Evolutionary conservation across 2,888 invertebrate genomes (phyloP), one percentile per base, ranked within the genome.

Genomic region (Platycheirus albimanus): DNA sequence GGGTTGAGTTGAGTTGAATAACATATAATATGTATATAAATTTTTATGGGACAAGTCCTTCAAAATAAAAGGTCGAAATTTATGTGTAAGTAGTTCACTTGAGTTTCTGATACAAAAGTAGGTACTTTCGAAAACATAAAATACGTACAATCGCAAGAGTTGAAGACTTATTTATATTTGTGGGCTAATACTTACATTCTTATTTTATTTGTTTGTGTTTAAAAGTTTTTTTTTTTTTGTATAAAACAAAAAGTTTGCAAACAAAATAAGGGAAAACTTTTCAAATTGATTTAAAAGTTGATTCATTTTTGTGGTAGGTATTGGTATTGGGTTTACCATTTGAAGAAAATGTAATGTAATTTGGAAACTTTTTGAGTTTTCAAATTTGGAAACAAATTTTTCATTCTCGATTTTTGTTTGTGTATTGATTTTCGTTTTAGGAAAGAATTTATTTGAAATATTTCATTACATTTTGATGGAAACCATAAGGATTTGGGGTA

Each of bases 271-370:
- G 28, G 28, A 15, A 52, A 74, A 75, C 56, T 80, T 80, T 70
- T 69, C 20, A 75, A 80, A 64, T 80, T 75, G 69, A 75, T 75
- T 70, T 49, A 20, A 28, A 70, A 56, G 63, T 75, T 75, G 20
- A 58, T 58, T 75, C 33, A 70, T 74, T 78, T 74, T 30, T 8
- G 33, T 45, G 51, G 52, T 67, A 24, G n/a, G n/a, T n/a, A n/a
- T n/a, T n/a, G n/a, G n/a, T n/a, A 15, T 10, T n/a, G 36, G 45
- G 36, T 54, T 58, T 74, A 13, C 28, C 41, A 24, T 64, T 24
- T 13, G 41, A 19, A n/a, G 52, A 51, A 74, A 36, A n/a, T n/a
- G 24, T 74, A 58, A 36, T 52, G 33, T 24, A 43, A 30, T 49
- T 51, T 43, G n/a, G 8, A 13, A 56, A 56, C 58, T 47, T 38